Evolutionary conservation across 2,888 invertebrate genomes (phyloP), one percentile per base, ranked within the genome.

Genomic region (Metallyticus violacea): DNA sequence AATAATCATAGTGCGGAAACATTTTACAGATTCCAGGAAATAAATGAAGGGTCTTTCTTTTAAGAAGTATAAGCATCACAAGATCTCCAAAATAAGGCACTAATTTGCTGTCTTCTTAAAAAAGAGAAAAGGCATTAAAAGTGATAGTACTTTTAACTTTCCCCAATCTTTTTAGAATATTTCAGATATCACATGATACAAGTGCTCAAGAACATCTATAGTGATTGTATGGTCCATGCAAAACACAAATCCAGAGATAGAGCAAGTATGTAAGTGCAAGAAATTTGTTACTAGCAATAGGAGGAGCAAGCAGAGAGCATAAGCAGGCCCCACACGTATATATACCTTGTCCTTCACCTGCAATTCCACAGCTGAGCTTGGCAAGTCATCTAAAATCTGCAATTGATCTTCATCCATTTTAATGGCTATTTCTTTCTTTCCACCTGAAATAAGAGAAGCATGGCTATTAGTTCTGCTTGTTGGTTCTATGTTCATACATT

Each of bases 301-400:
- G 22, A 62, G 40, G 15, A 62, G 22, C 15, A n/a, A 28, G 77
- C 26, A 9, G 25, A 77, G 26, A 76, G n/a, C 9, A 76, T 4
- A 25, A 28, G 84, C 28, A 80, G 25, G 62, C 28, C 77, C 76
- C 79, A 79, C 80, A 77, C 22, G 27, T 28, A 28, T 76, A 81
- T 81, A 80, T 92, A 97, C 98, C 95, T 97, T 98, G 93, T 97
- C 97, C 93, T 98, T 98, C 90, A 97, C 97, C 92, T 97, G 97
- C 95, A 98, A 95, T 93, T 98, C 98, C 86, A 97, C 97, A 78
- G 98, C 98, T 84, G 98, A 98, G 92, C 96, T 97, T 62, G 98
- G 98, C 91, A 98, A 93, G 91, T 98, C 98, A 91, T 98, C 98
- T 89, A 97, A 93, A 88, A 97, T 95, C 92, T 96, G 96, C 89